Conservation (phyloP, 2,113 vertebrate genomes). For the Archilochus colubris region DNA sequence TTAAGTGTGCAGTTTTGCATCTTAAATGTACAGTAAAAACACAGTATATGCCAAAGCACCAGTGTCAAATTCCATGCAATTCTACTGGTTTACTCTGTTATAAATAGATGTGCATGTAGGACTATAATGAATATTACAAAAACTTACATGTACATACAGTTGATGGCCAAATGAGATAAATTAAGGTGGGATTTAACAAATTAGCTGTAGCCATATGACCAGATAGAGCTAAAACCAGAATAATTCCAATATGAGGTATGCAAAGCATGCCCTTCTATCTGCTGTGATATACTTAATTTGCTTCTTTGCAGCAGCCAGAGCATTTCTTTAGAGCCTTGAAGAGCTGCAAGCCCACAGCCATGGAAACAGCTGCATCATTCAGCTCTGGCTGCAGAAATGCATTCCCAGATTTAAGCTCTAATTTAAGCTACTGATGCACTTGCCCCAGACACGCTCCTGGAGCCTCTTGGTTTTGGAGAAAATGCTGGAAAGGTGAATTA, state of each 20-base stretch:
- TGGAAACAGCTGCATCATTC: background rate
- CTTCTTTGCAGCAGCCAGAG: background rate
- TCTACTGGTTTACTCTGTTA: background rate
- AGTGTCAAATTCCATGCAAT: background rate
- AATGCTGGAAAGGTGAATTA: background rate
- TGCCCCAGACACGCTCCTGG: background rate
- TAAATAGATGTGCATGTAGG: background rate
- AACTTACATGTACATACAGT: background rate
- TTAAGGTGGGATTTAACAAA: background rate
- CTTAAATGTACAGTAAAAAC: background rate
- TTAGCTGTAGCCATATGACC: background rate
- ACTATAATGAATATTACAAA: background rate
- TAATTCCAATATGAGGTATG: background rate
- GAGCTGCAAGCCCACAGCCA: background rate
- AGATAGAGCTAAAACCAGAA: background rate
- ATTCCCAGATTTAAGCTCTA: background rate
- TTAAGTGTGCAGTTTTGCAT: background rate
- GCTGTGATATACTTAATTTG: background rate
- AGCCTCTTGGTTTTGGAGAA: background rate
- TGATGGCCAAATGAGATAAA: background rate
- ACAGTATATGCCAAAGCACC: background rate
- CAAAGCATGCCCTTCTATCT: background rate
- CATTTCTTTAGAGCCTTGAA: background rate
- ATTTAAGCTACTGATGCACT: background rate
- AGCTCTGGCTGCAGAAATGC: background rate